Evolutionary conservation across 1,140 invertebrate genomes (phyloP).

Genomic region (Euura lappo): DNA sequence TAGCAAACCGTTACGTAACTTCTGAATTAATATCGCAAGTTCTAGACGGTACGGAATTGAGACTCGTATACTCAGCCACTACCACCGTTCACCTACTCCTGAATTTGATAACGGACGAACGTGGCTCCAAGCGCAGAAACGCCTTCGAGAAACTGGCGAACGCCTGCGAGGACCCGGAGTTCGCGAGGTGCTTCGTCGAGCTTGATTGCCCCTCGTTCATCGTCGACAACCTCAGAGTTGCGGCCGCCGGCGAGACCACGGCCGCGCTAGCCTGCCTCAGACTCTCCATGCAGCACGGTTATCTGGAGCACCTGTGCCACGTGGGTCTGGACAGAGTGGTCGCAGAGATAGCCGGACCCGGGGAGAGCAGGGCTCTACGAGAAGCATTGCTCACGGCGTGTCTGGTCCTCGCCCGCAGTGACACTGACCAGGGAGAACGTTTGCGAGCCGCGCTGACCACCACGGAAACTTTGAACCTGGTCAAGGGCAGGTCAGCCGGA

Average conservation of each 20-base stretch:
- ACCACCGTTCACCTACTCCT: not conserved
- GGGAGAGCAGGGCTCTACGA: constrained; percentile 1
- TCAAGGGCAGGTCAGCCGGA: constrained; percentile 1
- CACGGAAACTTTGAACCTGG: constrained; percentile 1
- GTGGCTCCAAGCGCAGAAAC: not conserved
- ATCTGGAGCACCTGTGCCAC: not conserved
- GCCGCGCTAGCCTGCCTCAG: constrained; percentile 5
- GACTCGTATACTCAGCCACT: not conserved
- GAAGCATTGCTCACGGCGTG: not conserved
- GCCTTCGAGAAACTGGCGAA: not conserved
- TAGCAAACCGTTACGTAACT: constrained; percentile 6
- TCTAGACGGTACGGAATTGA: constrained; percentile 5
- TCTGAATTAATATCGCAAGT: constrained; percentile 2
- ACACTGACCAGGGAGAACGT: not conserved
- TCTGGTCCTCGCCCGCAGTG: not conserved
- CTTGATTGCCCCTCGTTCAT: not conserved
- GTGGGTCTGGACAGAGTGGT: constrained; percentile 9
- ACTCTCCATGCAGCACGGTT: constrained; percentile 11
- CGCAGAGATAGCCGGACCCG: constrained; percentile 7
- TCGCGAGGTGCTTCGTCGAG: constrained; percentile 9
- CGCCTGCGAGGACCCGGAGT: constrained; percentile 10
- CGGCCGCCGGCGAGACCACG: not conserved
- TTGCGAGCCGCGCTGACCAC: constrained; percentile 5
- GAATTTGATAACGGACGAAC: not conserved
- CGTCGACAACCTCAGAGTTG: not conserved